Evolutionary conservation across 2,888 invertebrate species (phyloP).

Genomic region (Petrolisthes cinctipes): DNA sequence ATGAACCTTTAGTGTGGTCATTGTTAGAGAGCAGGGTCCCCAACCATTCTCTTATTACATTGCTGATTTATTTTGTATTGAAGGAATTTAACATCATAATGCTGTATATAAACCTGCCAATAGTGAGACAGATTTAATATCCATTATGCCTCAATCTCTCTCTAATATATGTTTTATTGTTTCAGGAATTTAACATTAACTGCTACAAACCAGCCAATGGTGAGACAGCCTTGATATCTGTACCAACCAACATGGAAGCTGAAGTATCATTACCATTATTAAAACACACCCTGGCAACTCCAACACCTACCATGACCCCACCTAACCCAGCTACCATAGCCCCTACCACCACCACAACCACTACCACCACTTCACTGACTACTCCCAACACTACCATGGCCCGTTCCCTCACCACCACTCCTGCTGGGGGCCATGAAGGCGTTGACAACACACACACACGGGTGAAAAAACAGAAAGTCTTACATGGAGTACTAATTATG

Average conservation of each 20-base stretch:
- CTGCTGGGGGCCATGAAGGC: not conserved
- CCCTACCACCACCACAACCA: not conserved
- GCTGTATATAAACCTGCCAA: not conserved
- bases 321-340: not conserved
- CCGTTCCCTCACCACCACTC: not conserved
- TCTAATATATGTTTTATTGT: conserved; percentile 13
- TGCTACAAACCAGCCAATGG: conserved; percentile 99
- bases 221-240: conserved; percentile 90
- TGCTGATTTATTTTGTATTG: not conserved
- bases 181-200: conserved; percentile 86
- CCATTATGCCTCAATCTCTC: not conserved
- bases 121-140: not conserved
- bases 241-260: conserved; percentile 88
- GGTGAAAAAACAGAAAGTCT: conserved; percentile 85
- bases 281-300: conserved; percentile 71
- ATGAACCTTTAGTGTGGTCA: no score
- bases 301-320: not conserved
- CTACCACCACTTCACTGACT: not conserved
- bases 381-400: not conserved
- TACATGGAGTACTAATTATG: conserved; percentile 91
- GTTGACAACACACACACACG: conserved; percentile 81
- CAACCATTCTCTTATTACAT: no score
- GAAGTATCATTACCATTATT: conserved; percentile 87
- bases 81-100: not conserved
- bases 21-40: no score